Conservation (phyloP, 2,797 vertebrate genomes). For the Galago senegalensis region DNA sequence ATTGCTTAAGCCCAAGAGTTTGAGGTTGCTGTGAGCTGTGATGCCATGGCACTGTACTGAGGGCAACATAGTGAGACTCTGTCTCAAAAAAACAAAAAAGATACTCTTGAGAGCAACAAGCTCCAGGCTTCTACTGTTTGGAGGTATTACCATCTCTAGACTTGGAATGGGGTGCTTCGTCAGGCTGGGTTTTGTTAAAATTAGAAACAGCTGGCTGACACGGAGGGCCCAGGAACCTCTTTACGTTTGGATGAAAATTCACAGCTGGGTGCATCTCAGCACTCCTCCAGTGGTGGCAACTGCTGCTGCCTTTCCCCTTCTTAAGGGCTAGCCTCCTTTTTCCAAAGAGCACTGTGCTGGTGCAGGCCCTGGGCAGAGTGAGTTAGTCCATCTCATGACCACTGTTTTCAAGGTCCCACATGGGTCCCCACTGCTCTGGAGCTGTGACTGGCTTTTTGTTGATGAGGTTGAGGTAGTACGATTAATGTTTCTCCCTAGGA, state of each 20-base stretch:
- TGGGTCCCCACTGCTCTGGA: not conserved
- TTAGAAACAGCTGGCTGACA: not conserved
- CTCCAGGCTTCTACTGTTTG: not conserved
- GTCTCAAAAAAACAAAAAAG: too few relatives aligned
- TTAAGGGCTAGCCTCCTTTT: slow-evolving; percentile 19
- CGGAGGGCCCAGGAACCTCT: not conserved
- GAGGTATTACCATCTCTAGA: not conserved
- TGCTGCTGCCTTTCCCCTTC: not conserved
- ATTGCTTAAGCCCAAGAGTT: too few relatives aligned
- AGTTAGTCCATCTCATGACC: not conserved
- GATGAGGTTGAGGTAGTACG: not conserved
- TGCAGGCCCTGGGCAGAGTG: not conserved
- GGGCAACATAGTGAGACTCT: too few relatives aligned
- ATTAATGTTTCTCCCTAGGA: not conserved
- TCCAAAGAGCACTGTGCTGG: not conserved
- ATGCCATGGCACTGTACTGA: too few relatives aligned
- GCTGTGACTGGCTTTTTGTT: not conserved
- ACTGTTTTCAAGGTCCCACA: not conserved
- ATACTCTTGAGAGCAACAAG: fast-evolving
- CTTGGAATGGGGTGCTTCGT: not conserved
- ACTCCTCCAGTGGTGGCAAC: not conserved
- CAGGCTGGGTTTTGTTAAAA: not conserved
- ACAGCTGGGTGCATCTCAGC: not conserved
- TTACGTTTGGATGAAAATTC: not conserved
- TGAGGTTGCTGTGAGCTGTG: too few relatives aligned